Base-by-base conservation (phyloP, 2,888 invertebrate genomes). In the Caenorhabditis japonica region DNA sequence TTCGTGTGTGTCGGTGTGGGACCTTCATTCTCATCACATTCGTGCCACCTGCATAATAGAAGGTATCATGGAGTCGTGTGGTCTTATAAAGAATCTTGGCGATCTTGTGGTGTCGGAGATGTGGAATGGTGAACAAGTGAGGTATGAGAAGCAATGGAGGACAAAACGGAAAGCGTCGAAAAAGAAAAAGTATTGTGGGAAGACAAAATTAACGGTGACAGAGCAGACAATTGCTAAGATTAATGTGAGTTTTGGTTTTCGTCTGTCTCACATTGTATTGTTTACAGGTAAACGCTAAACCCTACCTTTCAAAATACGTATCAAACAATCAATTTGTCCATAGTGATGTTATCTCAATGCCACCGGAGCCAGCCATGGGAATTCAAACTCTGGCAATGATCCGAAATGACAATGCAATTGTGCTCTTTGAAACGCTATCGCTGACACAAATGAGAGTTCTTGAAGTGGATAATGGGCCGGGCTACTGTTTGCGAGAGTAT, bases 1-100 rank as follows among this genome's bases (percentile, higher is more conserved):
- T 12, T 60, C 56, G 15, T 33, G 60, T 4, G 33, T 66, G 15
- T 72, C 72, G 8, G 60, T 72, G 4, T 72, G 72, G 72, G 59
- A 55, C 30, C 38, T 72, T 34, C 53, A 72, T n/a, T 25, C 56
- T 17, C 55, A 64, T 17, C 64, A 64, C 30, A 49, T 64, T 19
- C 21, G 64, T 2, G 47, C 39, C 0, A 2, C 7, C 4, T 56
- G 55, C 15, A 15, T 13, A 4, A 41, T 64, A 4, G 49, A 64
- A 5, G 56, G 43, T 19, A 17, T 66, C 4, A 47, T 72, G 53
- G 47, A 60, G 21, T 55, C 62, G 13, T 60, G 64, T 38, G 66
- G 60, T 13, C 43, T 72, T 17, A 44, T 72, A 23, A 72, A 60
- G 15, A 55, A 59, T 23, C 19, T 43, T 13, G 72, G 72, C 27